phyloP scores from a whole-genome alignment of 64 coral and sea anemone genomes.

The Astreopora myriophthalma region DNA sequence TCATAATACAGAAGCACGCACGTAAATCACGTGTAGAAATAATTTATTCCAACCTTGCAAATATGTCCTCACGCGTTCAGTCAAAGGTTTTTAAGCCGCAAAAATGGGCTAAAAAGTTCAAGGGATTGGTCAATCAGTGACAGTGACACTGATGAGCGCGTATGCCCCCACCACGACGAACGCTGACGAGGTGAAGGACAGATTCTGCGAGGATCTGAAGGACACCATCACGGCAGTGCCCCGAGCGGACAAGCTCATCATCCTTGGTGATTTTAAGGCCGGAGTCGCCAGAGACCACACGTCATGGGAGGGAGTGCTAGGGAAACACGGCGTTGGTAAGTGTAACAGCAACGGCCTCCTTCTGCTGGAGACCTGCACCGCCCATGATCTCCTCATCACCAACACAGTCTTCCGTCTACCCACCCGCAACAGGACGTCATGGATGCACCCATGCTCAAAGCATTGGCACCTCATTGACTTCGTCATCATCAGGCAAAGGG shows the following conservation, averaged over 20 bases:
- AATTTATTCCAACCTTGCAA: too few species aligned
- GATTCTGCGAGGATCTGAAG: neutral
- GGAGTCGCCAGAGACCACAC: neutral
- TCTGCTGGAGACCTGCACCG: neutral
- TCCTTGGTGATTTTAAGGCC: neutral
- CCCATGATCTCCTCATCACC: neutral
- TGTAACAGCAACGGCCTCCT: slow-evolving; percentile 36
- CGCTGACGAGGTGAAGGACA: neutral
- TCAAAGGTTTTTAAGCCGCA: too few species aligned
- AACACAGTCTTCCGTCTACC: neutral
- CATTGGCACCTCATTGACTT: neutral
- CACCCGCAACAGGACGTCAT: neutral
- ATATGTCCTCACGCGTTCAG: too few species aligned
- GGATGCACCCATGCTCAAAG: neutral
- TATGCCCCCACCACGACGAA: too few species aligned
- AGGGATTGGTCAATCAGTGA: too few species aligned
- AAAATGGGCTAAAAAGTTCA: too few species aligned
- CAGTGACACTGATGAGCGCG: too few species aligned
- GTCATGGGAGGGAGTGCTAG: neutral
- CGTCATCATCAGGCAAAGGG: neutral
- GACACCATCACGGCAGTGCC: neutral
- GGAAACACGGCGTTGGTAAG: neutral
- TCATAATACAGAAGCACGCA: too few species aligned
- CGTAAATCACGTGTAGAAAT: too few species aligned
- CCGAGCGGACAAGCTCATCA: neutral